Conservation (phyloP, 2,888 invertebrate genomes). For the Cenopis cana region DNA sequence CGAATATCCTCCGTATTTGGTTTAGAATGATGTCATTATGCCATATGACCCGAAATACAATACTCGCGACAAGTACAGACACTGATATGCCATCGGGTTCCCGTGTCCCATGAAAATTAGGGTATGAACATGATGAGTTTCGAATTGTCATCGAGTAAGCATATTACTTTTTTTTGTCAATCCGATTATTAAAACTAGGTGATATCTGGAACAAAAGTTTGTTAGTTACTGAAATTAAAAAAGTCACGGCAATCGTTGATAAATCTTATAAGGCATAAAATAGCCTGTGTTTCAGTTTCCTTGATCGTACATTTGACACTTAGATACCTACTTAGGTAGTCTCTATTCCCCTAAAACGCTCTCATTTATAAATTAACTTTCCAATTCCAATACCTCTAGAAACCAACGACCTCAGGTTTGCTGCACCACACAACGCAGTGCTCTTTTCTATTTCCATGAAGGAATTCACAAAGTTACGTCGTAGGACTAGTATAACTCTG, state of each 20-base stretch:
- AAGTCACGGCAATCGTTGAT: too few relatives aligned
- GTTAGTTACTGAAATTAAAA: too few relatives aligned
- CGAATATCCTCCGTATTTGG: constrained; percentile 8
- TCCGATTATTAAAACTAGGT: background rate
- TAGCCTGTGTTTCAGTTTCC: too few relatives aligned
- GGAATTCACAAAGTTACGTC: background rate
- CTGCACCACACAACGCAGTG: constrained; percentile 30
- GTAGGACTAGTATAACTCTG: background rate
- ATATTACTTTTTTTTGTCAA: background rate
- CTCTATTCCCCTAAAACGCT: background rate
- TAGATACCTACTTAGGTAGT: too few relatives aligned
- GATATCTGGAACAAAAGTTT: too few relatives aligned
- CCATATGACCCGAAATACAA: background rate
- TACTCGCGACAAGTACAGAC: background rate
- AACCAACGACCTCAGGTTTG: constrained; percentile 6
- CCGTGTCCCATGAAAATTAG: background rate
- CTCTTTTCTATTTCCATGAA: constrained; percentile 33
- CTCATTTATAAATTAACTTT: constrained; percentile 11
- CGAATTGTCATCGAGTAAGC: background rate
- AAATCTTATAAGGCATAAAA: too few relatives aligned
- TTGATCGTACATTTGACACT: too few relatives aligned
- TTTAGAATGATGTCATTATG: constrained; percentile 16
- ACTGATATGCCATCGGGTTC: background rate
- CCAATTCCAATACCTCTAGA: background rate
- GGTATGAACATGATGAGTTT: background rate